A percentile compares a stretch with the other conserved stretches of the same genome.
phyloP scores from a whole-genome alignment of 2,797 vertebrate genomes.

The Schizopygopsis pylzovi region DNA sequence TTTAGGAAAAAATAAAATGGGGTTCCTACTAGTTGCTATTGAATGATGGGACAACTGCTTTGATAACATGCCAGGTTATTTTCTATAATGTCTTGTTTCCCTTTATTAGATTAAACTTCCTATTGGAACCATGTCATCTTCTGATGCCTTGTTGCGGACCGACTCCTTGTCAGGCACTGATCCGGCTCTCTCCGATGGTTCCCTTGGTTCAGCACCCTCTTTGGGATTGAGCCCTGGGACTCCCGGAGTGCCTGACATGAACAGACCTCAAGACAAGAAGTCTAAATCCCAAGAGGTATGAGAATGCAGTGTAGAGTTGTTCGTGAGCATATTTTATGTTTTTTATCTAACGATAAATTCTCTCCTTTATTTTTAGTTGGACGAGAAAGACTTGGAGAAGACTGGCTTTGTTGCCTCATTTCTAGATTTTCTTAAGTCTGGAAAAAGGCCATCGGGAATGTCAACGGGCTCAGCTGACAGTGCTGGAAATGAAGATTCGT shows the following conservation, averaged over 20 bases:
- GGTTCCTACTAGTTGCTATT: background rate
- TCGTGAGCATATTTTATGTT: background rate
- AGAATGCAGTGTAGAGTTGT: conserved; percentile 67
- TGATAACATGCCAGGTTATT: background rate
- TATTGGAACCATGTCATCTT: conserved; percentile 76
- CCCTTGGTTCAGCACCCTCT: conserved; percentile 82
- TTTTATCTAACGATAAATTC: conserved; percentile 4
- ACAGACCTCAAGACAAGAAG: conserved; percentile 87
- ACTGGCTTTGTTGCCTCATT: conserved; percentile 94
- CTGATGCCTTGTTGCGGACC: conserved; percentile 79
- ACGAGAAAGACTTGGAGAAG: conserved; percentile 91
- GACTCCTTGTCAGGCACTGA: conserved; percentile 83
- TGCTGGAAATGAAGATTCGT: conserved; percentile 75
- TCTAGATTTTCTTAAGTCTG: conserved; percentile 91
- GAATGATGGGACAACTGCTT: background rate
- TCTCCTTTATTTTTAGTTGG: conserved; percentile 72
- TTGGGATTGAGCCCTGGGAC: conserved; percentile 78
- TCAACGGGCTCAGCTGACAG: conserved; percentile 74
- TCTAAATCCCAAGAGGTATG: conserved; percentile 86
- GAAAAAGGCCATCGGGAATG: conserved; percentile 83
- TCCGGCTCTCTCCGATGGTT: conserved; percentile 82
- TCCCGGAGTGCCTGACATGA: conserved; percentile 82
- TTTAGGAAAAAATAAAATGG: too few relatives aligned
- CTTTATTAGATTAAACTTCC: conserved; percentile 79
- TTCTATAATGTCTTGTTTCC: conserved; percentile 7